These are phyloP conservation scores for Hucho hucho DNA, from an alignment of 2,113 vertebrate species.

Conservation along the genomic window DNA sequence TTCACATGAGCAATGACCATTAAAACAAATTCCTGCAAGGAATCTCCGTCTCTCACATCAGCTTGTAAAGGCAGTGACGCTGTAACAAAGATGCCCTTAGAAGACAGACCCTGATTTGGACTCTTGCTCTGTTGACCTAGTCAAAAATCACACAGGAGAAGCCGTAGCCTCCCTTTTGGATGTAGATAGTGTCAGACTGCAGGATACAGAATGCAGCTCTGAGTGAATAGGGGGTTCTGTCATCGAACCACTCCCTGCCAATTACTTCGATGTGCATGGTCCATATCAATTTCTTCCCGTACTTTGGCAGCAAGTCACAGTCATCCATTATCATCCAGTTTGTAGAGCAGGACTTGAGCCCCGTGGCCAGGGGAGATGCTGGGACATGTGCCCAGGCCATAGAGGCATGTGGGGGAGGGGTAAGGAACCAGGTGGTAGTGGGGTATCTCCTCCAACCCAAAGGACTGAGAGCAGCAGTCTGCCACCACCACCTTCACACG, in stretches of 20 bases:
- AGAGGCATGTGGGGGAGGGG: conserved; percentile 80
- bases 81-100: conserved; percentile 17
- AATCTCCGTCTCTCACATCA: conserved; percentile 25
- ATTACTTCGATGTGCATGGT: conserved; percentile 44
- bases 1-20: conserved; percentile 35
- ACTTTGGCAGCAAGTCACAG: conserved; percentile 57
- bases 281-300: conserved; percentile 68
- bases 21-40: conserved; percentile 20
- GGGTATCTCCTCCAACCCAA: conserved; percentile 86
- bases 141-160: conserved; percentile 5
- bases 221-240: conserved; percentile 26
- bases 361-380: conserved; percentile 78
- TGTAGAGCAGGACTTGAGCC: conserved; percentile 87
- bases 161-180: background rate
- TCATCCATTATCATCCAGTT: conserved; percentile 86
- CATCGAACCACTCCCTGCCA: background rate
- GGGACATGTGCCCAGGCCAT: conserved; percentile 82
- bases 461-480: conserved; percentile 84
- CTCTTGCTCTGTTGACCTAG: conserved; percentile 13
- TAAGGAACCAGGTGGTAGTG: conserved; percentile 89
- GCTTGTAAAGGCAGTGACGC: conserved; percentile 43
- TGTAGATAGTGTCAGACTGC: conserved; percentile 30
- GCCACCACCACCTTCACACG: conserved; percentile 90
- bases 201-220: conserved; percentile 54
- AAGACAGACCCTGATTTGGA: conserved; percentile 25